Percentiles rank a stretch among this genome's conserved stretches.
Evolutionary conservation across 1,140 invertebrate species (phyloP).

Genomic region (Trichonephila clavipes): DNA sequence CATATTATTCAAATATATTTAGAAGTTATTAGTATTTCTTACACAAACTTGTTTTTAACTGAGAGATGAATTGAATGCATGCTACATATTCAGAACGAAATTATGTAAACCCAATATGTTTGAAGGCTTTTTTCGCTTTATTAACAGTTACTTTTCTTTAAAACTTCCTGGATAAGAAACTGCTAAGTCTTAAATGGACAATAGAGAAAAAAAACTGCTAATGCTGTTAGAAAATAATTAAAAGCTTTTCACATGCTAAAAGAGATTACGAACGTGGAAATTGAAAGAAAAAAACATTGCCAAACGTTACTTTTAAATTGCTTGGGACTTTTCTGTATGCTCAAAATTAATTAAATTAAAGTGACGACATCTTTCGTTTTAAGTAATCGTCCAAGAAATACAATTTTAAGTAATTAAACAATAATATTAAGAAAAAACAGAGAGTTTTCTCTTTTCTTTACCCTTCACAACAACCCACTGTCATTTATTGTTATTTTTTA

Average conservation of each 20-base stretch:
- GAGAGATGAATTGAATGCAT: no score
- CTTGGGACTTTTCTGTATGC: background rate
- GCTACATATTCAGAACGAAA: no score
- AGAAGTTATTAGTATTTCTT: no score
- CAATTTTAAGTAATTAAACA: background rate
- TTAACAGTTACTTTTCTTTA: background rate
- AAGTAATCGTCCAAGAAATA: background rate
- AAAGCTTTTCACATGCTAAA: background rate
- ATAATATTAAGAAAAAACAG: background rate
- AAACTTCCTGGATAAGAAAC: background rate
- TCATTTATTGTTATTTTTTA: conserved; percentile 1
- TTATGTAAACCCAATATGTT: background rate
- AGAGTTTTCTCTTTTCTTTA: background rate
- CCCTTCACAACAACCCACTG: background rate
- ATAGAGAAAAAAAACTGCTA: background rate
- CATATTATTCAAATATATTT: no score
- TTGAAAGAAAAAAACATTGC: background rate
- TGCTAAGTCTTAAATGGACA: background rate
- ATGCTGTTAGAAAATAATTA: conserved; percentile 2
- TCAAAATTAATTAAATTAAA: conserved; percentile 3
- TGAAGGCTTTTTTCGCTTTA: background rate
- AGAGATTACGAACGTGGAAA: background rate
- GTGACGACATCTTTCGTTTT: background rate
- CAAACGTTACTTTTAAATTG: background rate
- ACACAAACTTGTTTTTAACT: no score